These are phyloP conservation scores for Synanthedon myopaeformis DNA, from an alignment of 2,888 invertebrate genomes.

Conservation along the genomic window DNA sequence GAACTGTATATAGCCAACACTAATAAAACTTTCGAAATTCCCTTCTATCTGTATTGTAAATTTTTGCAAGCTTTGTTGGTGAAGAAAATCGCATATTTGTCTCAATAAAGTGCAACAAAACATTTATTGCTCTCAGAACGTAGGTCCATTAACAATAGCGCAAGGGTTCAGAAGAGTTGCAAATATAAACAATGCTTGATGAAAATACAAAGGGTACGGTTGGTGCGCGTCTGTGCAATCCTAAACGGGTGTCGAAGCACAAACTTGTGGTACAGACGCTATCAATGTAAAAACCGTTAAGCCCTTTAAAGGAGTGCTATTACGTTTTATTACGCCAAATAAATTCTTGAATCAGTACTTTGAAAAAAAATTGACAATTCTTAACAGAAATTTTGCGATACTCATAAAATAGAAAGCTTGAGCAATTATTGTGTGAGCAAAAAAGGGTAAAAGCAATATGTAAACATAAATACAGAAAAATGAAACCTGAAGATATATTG, in stretches of 20 bases:
- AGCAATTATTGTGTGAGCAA: not conserved
- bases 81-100: no score
- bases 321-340: constrained; percentile 41
- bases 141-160: constrained; percentile 19
- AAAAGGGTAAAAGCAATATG: no score
- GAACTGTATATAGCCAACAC: no score
- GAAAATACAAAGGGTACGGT: constrained; percentile 20
- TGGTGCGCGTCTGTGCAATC: constrained; percentile 21
- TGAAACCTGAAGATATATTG: no score
- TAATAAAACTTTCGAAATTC: no score
- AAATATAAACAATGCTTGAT: constrained; percentile 35
- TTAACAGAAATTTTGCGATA: not conserved
- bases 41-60: no score
- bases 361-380: not conserved
- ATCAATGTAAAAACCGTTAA: constrained; percentile 28
- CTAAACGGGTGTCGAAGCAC: constrained; percentile 11
- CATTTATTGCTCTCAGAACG: constrained; percentile 11
- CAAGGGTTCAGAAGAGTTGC: constrained; percentile 40
- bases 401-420: not conserved
- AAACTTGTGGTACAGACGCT: constrained; percentile 8
- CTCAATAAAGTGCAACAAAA: no score
- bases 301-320: constrained; percentile 23
- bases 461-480: no score
- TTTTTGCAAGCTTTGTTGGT: no score
- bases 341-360: constrained; percentile 17